Conservation (phyloP, 2,888 invertebrate species). For the Lasioglossum villosulum region DNA sequence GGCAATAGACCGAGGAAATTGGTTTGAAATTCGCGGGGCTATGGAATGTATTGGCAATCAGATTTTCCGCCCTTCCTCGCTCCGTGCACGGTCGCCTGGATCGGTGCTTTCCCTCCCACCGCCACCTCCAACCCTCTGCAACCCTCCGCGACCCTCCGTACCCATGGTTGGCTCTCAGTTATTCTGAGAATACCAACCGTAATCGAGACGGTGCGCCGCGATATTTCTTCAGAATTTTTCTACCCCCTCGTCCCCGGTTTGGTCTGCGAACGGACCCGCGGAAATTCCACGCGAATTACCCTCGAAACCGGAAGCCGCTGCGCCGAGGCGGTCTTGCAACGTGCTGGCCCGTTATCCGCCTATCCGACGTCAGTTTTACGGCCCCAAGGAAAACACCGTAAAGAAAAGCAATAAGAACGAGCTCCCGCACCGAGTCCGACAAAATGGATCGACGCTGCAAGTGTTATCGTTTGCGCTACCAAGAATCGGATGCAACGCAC, state of each 20-base stretch:
- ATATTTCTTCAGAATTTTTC: slow-evolving; percentile 57
- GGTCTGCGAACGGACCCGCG: neutral
- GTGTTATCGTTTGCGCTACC: neutral
- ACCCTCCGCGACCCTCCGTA: slow-evolving; percentile 33
- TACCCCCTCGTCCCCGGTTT: slow-evolving; percentile 8
- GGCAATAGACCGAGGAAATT: slow-evolving; percentile 82
- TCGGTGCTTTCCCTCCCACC: slow-evolving; percentile 38
- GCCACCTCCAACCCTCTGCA: slow-evolving; percentile 29
- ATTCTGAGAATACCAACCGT: slow-evolving; percentile 73
- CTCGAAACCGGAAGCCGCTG: neutral
- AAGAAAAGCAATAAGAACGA: slow-evolving; percentile 45
- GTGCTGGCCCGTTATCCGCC: neutral
- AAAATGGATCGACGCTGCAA: slow-evolving; percentile 24
- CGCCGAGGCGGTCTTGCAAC: neutral
- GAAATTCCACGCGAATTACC: slow-evolving; percentile 31
- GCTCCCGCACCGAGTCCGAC: neutral
- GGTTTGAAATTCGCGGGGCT: slow-evolving; percentile 80
- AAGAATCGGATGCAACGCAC: neutral
- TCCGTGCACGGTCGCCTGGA: slow-evolving; percentile 53
- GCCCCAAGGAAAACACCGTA: slow-evolving; percentile 49
- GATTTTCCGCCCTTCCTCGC: slow-evolving; percentile 75
- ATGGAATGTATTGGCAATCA: slow-evolving; percentile 82
- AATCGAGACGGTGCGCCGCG: slow-evolving; percentile 39
- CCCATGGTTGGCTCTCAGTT: slow-evolving; percentile 48
- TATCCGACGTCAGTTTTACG: slow-evolving; percentile 46